Evolutionary conservation across 2,888 invertebrate species (phyloP).

Genomic region (Furcula furcula): DNA sequence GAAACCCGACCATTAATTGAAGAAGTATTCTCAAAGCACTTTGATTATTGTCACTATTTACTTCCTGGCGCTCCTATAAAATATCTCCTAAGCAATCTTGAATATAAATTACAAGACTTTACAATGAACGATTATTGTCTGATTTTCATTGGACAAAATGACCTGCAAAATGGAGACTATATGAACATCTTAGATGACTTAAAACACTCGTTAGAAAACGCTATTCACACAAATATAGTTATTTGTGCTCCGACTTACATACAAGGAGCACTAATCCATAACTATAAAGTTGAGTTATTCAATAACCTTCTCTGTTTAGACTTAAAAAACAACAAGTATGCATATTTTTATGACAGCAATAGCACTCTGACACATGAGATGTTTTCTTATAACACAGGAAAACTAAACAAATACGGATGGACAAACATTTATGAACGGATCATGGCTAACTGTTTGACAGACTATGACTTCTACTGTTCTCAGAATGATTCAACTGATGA

Average conservation of each 20-base stretch:
- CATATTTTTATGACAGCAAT: constrained; percentile 7
- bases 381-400: constrained; percentile 6
- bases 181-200: background rate
- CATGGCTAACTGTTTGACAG: constrained; percentile 2
- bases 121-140: constrained; percentile 5
- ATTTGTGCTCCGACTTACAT: constrained; percentile 6
- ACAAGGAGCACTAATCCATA: constrained; percentile 5
- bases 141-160: constrained; percentile 2
- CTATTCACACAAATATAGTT: constrained; percentile 3
- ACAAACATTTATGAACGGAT: constrained; percentile 4
- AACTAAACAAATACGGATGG: constrained; percentile 3
- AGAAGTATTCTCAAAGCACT: constrained; percentile 1
- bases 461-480: too few relatives aligned
- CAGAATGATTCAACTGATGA: background rate
- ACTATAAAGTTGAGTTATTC: constrained; percentile 6
- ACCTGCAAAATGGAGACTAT: background rate
- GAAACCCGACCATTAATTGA: constrained; percentile 4
- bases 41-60: constrained; percentile 1
- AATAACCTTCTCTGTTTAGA: constrained; percentile 5
- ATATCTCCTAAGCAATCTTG: background rate
- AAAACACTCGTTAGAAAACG: background rate
- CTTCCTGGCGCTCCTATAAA: background rate
- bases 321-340: constrained; percentile 5
- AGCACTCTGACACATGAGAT: constrained; percentile 1
- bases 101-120: constrained; percentile 2